Evolutionary conservation across 2,113 vertebrate species (phyloP).

Genomic region (Dolichallabes microphthalmus): DNA sequence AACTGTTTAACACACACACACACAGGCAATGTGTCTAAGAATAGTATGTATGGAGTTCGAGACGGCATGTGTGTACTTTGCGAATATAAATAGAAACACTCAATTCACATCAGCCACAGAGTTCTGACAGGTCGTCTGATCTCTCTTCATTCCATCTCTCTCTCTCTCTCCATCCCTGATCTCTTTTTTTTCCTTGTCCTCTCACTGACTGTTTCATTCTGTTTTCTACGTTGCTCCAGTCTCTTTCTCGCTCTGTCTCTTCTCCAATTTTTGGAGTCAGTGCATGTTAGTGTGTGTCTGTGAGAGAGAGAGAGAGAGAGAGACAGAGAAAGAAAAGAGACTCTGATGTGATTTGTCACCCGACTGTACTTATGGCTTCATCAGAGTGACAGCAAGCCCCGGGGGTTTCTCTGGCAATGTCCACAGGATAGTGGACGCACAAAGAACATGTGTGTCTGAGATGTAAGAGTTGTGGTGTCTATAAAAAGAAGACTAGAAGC

Average conservation of each 20-base stretch:
- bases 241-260: neutral
- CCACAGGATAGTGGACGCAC: neutral
- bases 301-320: neutral
- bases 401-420: conserved; percentile 1
- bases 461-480: neutral
- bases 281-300: neutral
- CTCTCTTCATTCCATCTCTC: neutral
- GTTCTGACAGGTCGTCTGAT: conserved; percentile 5
- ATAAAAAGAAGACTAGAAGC: neutral
- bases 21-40: neutral
- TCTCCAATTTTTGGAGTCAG: neutral
- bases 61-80: neutral
- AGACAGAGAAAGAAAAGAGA: neutral
- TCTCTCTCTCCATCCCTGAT: neutral
- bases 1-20: conserved; percentile 7
- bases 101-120: neutral
- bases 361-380: neutral
- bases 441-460: neutral
- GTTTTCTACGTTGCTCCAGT: neutral
- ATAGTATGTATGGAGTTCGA: neutral
- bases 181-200: neutral
- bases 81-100: neutral
- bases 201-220: neutral
- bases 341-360: conserved; percentile 23
- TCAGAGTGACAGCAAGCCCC: neutral